Base-by-base conservation (phyloP, 2,113 vertebrate genomes). In the Nothoprocta perdicaria region DNA sequence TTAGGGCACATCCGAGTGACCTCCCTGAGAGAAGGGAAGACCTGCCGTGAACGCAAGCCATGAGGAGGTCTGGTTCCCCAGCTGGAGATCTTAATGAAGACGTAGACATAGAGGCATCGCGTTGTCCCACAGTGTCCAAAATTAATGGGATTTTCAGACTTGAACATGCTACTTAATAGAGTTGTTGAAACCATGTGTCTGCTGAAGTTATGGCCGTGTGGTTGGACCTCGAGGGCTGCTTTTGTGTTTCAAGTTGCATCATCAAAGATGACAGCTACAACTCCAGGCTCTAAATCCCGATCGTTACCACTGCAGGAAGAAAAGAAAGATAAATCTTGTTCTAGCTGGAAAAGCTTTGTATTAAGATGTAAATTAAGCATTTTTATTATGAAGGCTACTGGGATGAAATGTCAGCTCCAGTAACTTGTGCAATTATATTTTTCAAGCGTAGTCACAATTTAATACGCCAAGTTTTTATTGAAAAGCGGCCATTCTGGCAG, bases 231-330 rank as follows among this genome's bases (percentile, higher is more conserved):
- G 41, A 33, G n/a, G 40, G 29, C 80, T 48, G 57, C 67, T 33
- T 48, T 35, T 27, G n/a, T 33, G 22, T 69, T 48, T 27, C 16
- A 1, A 27, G 46, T 71, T 52, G 38, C 67, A 7, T 45, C 81
- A 48, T 68, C 69, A 73, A 16, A 72, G 23, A 24, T 69, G 45
- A 83, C 83, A 58, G 40, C 82, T 83, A 43, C 12, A 80, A 12
- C 71, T 89, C 50, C 0, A 0, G 6, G 48, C 85, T 80, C 45
- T 53, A 58, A 87, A 82, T 35, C 84, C 72, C 87, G 77, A 11
- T 91, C 87, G 80, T 91, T 89, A 93, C 93, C 87, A 71, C 60
- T 53, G 66, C 48, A 48, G 48, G 48, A 48, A 73, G 55, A 46
- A 66, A 78, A 27, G 45, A 88, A 84, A 26, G 60, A 18, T 0